phyloP scores from a whole-genome alignment of 2,888 invertebrate species.

The Noctua janthe region DNA sequence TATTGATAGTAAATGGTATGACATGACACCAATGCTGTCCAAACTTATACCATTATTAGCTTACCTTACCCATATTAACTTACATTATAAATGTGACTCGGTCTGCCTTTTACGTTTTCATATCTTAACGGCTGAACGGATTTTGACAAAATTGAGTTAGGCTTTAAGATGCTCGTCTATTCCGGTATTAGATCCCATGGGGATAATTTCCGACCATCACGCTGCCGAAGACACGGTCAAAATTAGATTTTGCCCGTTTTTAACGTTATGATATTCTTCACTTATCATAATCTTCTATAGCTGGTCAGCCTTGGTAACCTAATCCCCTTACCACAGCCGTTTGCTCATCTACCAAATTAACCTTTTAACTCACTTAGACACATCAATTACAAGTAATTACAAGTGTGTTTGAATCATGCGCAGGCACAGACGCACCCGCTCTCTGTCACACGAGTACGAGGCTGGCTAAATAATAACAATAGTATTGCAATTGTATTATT shows the following conservation, averaged over 20 bases:
- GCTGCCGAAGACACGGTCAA: neutral
- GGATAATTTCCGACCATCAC: neutral
- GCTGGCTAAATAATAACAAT: conserved; percentile 39
- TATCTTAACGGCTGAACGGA: neutral
- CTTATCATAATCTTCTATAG: neutral
- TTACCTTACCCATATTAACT: neutral
- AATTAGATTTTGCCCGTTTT: too few relatives aligned
- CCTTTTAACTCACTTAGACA: conserved; percentile 64
- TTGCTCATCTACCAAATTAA: conserved; percentile 51
- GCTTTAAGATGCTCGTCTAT: neutral
- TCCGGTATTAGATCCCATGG: neutral
- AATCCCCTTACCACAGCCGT: conserved; percentile 12
- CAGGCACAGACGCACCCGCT: neutral
- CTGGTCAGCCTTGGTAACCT: neutral
- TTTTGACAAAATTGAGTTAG: neutral
- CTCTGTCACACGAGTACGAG: conserved; percentile 8
- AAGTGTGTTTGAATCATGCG: conserved; percentile 51
- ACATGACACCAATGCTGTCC: neutral
- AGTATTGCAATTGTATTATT: conserved; percentile 17
- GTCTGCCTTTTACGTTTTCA: neutral
- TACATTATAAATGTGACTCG: neutral
- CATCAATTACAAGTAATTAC: conserved; percentile 63
- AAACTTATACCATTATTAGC: neutral
- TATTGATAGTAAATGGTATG: neutral
- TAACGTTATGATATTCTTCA: neutral